Evolutionary conservation across 2,797 vertebrate genomes (phyloP).

Genomic region (Phyllotis vaccarum): DNA sequence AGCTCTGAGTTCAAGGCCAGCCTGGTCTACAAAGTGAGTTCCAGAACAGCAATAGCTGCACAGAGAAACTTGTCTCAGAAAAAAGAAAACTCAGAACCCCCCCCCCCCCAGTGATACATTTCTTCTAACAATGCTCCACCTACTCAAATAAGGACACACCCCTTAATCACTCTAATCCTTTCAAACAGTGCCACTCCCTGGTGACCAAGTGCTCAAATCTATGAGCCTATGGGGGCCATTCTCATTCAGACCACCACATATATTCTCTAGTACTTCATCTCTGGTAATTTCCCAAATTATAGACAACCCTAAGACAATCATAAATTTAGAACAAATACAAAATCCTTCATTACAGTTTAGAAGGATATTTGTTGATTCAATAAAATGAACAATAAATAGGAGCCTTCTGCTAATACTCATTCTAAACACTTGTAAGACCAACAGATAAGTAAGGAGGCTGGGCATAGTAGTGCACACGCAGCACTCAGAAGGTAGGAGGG

Average conservation of each 20-base stretch:
- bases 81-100: neutral
- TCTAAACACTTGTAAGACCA: neutral
- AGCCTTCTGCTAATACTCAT: neutral
- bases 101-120: neutral
- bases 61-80: neutral
- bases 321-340: conserved; percentile 25
- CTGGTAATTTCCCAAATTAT: conserved; percentile 18
- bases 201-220: neutral
- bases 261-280: neutral
- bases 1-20: neutral
- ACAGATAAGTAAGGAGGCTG: neutral
- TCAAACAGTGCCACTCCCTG: neutral
- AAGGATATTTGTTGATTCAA: neutral
- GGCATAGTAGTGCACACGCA: neutral
- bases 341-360: conserved; percentile 1
- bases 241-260: neutral
- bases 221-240: neutral
- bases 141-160: neutral
- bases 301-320: neutral
- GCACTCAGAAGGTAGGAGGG: neutral
- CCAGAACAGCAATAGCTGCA: neutral
- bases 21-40: neutral
- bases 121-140: neutral
- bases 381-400: neutral
- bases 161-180: neutral